phyloP scores from a whole-genome alignment of 2,113 vertebrate species.

The Cochlearius cochlearius region DNA sequence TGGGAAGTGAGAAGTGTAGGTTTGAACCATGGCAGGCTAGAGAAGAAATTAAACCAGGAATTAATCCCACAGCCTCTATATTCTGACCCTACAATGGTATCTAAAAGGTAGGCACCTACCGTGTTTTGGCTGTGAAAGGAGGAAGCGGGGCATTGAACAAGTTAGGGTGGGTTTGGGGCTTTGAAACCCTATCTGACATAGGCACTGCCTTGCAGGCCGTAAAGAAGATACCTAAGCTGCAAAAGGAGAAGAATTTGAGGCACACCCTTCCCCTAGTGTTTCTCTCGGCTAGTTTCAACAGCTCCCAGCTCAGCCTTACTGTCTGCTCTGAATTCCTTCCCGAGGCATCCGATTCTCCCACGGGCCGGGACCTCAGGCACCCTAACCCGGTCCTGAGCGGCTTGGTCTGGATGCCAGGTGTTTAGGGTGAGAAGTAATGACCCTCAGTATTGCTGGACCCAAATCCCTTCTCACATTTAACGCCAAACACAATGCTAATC shows the following conservation, averaged over 20 bases:
- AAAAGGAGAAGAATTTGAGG: slow-evolving; percentile 7
- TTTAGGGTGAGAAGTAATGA: background rate
- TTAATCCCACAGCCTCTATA: background rate
- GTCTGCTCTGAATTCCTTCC: slow-evolving; percentile 12
- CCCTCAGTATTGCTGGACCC: background rate
- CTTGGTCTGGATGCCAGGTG: background rate
- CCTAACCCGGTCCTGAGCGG: background rate
- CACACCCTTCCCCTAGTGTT: slow-evolving; percentile 18
- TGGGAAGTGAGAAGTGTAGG: background rate
- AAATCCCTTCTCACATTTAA: rapidly evolving
- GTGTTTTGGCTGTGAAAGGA: background rate
- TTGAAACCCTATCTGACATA: background rate
- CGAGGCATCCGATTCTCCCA: background rate
- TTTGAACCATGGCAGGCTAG: background rate
- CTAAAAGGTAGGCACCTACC: background rate
- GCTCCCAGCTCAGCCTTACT: background rate
- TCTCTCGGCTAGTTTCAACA: slow-evolving; percentile 47
- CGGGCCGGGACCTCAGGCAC: background rate
- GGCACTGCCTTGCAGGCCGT: background rate
- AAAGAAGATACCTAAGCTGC: background rate
- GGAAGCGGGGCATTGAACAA: background rate
- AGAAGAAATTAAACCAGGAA: background rate
- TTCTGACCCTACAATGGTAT: background rate
- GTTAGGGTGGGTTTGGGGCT: background rate
- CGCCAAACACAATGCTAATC: background rate